Percentiles rank a stretch among this genome's conserved stretches.
Evolutionary conservation across 2,888 invertebrate species (phyloP).

Genomic region (Dendrolimus pini): DNA sequence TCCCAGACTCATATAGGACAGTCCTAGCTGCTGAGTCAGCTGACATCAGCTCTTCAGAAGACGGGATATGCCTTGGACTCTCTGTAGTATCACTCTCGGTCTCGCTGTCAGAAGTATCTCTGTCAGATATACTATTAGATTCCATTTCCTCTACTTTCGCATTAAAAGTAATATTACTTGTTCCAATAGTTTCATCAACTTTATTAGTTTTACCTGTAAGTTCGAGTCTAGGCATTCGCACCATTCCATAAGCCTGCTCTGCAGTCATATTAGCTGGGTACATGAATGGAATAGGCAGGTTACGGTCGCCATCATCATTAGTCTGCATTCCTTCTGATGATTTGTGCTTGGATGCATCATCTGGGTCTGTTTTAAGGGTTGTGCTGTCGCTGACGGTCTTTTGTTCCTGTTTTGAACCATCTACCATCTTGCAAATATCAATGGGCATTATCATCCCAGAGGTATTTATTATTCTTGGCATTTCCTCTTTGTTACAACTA

Average conservation of each 20-base stretch:
- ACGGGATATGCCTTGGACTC: background rate
- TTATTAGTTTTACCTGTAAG: background rate
- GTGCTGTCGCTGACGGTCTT: background rate
- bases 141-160: background rate
- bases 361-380: too few species aligned
- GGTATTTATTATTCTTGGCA: background rate
- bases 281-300: background rate
- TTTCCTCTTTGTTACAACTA: background rate
- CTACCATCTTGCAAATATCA: background rate
- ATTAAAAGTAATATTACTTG: background rate
- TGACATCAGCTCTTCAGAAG: background rate
- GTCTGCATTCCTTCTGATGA: background rate
- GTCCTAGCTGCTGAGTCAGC: slow-evolving; percentile 24
- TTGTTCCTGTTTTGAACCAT: background rate
- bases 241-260: background rate
- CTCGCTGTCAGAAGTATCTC: background rate
- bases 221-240: background rate
- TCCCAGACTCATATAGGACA: slow-evolving; percentile 25
- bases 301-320: background rate
- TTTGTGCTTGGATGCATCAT: background rate
- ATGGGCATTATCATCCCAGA: background rate
- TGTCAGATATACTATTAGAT: background rate
- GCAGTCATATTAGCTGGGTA: background rate
- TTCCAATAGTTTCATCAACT: background rate
- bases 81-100: background rate